These are phyloP conservation scores for Thaumatotibia leucotreta DNA, from an alignment of 1,140 invertebrate species.

Conservation along the genomic window DNA sequence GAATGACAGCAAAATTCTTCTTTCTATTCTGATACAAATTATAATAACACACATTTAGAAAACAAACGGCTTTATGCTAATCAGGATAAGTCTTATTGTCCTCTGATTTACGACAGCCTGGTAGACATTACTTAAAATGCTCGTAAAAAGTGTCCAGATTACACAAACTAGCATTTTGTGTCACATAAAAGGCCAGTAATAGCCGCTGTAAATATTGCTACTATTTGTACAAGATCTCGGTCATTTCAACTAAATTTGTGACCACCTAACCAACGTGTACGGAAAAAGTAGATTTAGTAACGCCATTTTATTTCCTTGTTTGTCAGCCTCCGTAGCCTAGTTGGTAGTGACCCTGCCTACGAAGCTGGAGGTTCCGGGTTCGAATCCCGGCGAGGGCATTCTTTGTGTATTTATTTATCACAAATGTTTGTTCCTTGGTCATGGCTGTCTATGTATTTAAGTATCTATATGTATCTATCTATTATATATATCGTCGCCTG, in stretches of 20 bases:
- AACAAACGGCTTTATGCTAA: constrained; percentile 47
- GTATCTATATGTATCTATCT: too few species aligned
- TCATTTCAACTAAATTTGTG: constrained; percentile 43
- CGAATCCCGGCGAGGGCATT: too few species aligned
- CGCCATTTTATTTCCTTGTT: too few species aligned
- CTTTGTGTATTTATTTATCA: too few species aligned
- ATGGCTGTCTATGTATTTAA: too few species aligned
- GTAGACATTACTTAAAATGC: constrained; percentile 45
- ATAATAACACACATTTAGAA: constrained; percentile 28
- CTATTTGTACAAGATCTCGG: constrained; percentile 28
- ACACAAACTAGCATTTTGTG: constrained; percentile 40
- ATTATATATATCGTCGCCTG: too few species aligned
- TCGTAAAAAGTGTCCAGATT: constrained; percentile 50
- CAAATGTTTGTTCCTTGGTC: too few species aligned
- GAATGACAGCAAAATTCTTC: too few species aligned
- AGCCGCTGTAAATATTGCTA: constrained; percentile 48
- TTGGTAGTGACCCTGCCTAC: too few species aligned
- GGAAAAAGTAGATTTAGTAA: too few species aligned
- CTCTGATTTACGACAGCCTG: constrained; percentile 36
- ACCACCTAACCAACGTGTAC: constrained; percentile 14
- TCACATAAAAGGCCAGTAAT: constrained; percentile 43
- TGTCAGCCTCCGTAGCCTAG: too few species aligned
- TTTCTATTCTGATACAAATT: background rate
- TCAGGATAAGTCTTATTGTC: constrained; percentile 38
- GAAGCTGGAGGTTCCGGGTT: too few species aligned